These are phyloP conservation scores for Zhuqinia jingwanae DNA, from an alignment of 2,888 invertebrate species.

Conservation along the genomic window DNA sequence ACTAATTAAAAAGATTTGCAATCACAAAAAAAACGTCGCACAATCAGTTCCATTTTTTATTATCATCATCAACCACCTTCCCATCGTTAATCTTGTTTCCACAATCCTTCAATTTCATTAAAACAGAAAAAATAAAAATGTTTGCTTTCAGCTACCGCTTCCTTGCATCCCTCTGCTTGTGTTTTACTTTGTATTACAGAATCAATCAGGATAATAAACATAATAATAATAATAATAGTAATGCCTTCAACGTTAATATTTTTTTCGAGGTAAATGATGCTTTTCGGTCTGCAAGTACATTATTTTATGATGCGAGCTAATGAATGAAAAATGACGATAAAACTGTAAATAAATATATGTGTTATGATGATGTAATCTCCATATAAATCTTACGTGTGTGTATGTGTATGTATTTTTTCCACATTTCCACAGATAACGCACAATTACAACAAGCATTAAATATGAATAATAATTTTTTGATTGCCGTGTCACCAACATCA, in stretches of 20 bases:
- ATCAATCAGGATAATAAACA: too few species aligned
- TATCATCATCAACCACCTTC: slow-evolving; percentile 45
- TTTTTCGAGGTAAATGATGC: background rate
- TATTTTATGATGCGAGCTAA: too few species aligned
- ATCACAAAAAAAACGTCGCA: too few species aligned
- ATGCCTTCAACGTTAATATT: background rate
- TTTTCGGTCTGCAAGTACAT: too few species aligned
- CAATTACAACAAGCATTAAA: slow-evolving; percentile 12
- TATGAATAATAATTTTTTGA: slow-evolving; percentile 40
- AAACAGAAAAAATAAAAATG: background rate
- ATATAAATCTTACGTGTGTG: background rate
- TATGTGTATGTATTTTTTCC: too few species aligned
- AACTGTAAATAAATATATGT: too few species aligned
- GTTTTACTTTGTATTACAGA: too few species aligned
- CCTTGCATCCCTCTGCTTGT: too few species aligned
- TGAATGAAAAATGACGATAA: slow-evolving; percentile 23
- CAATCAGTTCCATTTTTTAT: too few species aligned
- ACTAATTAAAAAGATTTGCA: slow-evolving; percentile 31
- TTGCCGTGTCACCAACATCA: too few species aligned
- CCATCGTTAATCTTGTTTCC: slow-evolving; percentile 36
- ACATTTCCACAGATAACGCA: slow-evolving; percentile 28
- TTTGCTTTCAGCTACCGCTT: background rate
- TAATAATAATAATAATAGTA: too few species aligned
- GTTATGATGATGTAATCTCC: slow-evolving; percentile 26
- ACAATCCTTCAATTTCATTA: slow-evolving; percentile 35